phyloP scores from a whole-genome alignment of 2,113 vertebrate species.

The Heterotis niloticus region DNA sequence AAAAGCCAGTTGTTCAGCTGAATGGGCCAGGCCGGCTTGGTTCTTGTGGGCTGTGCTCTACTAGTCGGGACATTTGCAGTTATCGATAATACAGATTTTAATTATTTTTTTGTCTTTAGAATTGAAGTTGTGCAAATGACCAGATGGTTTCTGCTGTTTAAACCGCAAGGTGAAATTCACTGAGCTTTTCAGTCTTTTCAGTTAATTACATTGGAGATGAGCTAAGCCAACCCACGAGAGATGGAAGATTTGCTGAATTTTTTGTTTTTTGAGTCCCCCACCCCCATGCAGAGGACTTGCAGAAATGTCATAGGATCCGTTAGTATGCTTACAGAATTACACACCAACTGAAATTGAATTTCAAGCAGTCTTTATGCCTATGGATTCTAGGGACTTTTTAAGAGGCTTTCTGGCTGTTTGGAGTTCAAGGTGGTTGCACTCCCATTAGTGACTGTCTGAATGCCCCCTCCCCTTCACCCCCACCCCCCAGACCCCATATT shows the following conservation, averaged over 20 bases:
- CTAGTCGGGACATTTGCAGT: no score
- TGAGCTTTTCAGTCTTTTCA: no score
- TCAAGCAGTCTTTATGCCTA: background rate
- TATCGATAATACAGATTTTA: no score
- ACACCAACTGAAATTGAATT: background rate
- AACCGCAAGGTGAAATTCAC: no score
- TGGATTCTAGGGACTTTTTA: constrained; percentile 53
- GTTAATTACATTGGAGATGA: no score
- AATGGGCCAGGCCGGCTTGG: no score
- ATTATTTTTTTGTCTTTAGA: no score
- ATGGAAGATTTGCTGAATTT: background rate
- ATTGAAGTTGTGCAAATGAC: no score
- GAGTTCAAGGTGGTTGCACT: background rate
- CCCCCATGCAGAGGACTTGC: background rate
- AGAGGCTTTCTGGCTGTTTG: constrained; percentile 5
- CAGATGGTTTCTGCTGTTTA: background rate
- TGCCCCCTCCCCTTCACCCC: background rate
- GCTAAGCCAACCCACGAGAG: background rate
- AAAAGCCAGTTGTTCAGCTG: no score
- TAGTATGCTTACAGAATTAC: background rate
- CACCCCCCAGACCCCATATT: background rate
- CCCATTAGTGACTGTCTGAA: background rate
- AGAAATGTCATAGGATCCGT: background rate
- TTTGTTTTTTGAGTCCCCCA: background rate
- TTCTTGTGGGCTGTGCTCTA: no score